Conservation (phyloP, 2,113 vertebrate genomes). For the Chitala chitala region DNA sequence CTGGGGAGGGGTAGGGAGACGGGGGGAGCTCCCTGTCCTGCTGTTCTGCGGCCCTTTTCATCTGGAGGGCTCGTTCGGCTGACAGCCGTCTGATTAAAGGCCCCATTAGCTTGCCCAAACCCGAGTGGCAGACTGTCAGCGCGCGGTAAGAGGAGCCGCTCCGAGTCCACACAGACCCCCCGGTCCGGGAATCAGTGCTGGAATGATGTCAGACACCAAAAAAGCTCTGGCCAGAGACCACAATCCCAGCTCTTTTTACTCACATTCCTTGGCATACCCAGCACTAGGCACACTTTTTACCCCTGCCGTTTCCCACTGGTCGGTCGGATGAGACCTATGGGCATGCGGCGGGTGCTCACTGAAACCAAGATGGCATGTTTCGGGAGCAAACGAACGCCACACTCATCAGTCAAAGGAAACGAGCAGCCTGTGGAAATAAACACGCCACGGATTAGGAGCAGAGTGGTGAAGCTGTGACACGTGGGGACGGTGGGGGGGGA, state of each 20-base stretch:
- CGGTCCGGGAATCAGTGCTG: not conserved
- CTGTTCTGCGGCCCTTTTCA: too few relatives aligned
- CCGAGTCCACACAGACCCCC: not conserved
- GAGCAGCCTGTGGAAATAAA: not conserved
- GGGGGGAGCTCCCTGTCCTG: too few relatives aligned
- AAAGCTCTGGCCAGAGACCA: constrained; percentile 27
- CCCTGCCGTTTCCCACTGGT: not conserved
- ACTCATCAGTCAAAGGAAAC: not conserved
- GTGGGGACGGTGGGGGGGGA: not conserved
- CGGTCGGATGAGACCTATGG: not conserved
- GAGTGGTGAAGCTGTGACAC: not conserved
- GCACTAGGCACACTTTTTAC: not conserved
- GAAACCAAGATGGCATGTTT: too few relatives aligned
- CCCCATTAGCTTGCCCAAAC: constrained; percentile 52
- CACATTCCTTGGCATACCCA: constrained; percentile 22
- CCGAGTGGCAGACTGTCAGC: constrained; percentile 51
- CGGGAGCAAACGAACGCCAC: not conserved
- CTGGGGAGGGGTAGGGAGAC: too few relatives aligned
- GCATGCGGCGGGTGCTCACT: too few relatives aligned
- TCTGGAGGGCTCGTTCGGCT: constrained; percentile 42
- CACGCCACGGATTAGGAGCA: not conserved
- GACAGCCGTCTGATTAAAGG: constrained; percentile 59
- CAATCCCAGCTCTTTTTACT: constrained; percentile 38
- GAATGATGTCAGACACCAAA: constrained; percentile 51
- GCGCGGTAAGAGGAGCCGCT: constrained; percentile 29